Evolutionary conservation across 2,888 invertebrate species (phyloP).

Genomic region (Lithosia quadra): DNA sequence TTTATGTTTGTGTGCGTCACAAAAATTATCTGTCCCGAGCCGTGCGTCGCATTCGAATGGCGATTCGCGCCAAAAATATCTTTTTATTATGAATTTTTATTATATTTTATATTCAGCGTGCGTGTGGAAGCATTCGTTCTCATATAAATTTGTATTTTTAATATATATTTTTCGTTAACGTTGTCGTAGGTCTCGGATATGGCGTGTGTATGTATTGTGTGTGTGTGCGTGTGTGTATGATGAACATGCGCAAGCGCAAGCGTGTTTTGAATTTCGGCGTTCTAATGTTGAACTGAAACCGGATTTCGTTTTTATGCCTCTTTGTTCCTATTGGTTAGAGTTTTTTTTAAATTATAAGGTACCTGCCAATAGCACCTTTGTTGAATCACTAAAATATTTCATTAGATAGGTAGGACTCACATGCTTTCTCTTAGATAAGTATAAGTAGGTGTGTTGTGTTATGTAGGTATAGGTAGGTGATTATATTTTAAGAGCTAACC

Average conservation of each 20-base stretch:
- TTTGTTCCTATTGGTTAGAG: conserved; percentile 53
- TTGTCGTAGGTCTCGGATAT: conserved; percentile 77
- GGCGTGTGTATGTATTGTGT: conserved; percentile 50
- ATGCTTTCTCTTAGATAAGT: too few species aligned
- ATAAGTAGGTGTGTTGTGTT: too few species aligned
- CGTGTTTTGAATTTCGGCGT: conserved; percentile 74
- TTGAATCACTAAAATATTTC: conserved; percentile 14
- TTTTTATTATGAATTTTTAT: conserved; percentile 71
- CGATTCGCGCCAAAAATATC: conserved; percentile 69
- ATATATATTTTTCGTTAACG: conserved; percentile 64
- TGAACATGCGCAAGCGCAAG: conserved; percentile 58
- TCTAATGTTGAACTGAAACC: conserved; percentile 69
- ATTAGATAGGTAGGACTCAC: background rate
- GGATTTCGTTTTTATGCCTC: conserved; percentile 52
- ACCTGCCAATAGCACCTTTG: conserved; percentile 27
- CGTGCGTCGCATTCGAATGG: conserved; percentile 71
- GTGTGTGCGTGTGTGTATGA: conserved; percentile 48
- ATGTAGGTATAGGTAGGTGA: too few species aligned
- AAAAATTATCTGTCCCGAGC: conserved; percentile 77
- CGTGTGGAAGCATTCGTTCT: conserved; percentile 50
- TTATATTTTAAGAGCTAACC: background rate
- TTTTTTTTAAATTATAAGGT: conserved; percentile 23
- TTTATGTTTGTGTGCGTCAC: conserved; percentile 71
- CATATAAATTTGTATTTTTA: conserved; percentile 54
- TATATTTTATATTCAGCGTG: conserved; percentile 60